These are phyloP conservation scores for Chironomus striatipennis DNA, from an alignment of 1,140 invertebrate genomes.

Conservation along the genomic window DNA sequence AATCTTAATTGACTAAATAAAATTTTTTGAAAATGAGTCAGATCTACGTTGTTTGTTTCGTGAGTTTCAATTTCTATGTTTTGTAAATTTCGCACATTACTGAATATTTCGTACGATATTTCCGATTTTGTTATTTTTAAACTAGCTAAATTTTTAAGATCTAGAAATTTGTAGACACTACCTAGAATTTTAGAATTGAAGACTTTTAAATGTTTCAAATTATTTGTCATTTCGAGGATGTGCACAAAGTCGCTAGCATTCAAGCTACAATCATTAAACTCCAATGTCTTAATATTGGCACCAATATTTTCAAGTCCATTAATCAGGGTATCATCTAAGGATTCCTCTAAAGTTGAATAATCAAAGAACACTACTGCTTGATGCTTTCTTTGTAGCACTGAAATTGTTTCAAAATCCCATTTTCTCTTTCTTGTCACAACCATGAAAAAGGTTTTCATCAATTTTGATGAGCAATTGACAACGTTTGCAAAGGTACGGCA, in stretches of 20 bases:
- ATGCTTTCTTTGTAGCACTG: not conserved
- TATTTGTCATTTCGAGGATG: not conserved
- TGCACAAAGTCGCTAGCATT: not conserved
- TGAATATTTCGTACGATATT: not conserved
- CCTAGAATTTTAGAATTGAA: not conserved
- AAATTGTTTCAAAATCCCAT: not conserved
- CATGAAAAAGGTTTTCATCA: not conserved
- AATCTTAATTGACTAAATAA: not conserved
- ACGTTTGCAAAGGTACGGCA: not conserved
- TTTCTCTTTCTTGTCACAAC: not conserved
- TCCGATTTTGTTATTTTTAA: not conserved
- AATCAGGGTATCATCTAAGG: not conserved
- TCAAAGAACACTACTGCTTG: not conserved
- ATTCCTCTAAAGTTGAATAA: not conserved
- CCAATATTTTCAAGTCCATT: conserved; percentile 3
- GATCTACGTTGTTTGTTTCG: not conserved
- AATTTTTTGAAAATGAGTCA: not conserved
- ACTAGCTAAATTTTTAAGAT: not conserved
- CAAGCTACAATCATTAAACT: not conserved
- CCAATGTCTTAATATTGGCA: not conserved
- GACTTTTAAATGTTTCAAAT: not conserved
- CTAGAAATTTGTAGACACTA: not conserved
- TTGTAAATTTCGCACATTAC: not conserved
- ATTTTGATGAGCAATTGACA: not conserved
- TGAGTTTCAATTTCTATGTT: not conserved